Evolutionary conservation across 1,140 invertebrate genomes (phyloP).

Genomic region (Listronotus oregonensis): DNA sequence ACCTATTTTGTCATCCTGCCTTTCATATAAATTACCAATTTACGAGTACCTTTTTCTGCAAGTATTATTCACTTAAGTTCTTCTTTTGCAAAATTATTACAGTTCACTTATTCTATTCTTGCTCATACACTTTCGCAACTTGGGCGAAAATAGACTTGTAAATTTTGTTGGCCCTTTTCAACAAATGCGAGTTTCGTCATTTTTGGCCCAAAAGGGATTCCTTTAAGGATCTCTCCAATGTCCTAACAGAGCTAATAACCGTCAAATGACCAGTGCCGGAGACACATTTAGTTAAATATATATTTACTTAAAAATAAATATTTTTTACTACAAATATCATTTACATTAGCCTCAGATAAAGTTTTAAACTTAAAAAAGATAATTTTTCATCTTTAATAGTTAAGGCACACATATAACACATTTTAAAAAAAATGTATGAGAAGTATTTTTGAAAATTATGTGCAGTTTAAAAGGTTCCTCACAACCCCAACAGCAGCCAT

Average conservation of each 20-base stretch:
- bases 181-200: constrained; percentile 10
- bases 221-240: constrained; percentile 18
- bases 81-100: not conserved
- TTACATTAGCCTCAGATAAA: too few relatives aligned
- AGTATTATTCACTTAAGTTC: too few relatives aligned
- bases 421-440: too few relatives aligned
- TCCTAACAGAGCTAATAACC: constrained; percentile 12
- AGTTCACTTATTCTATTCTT: not conserved
- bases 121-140: not conserved
- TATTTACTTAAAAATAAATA: not conserved
- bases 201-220: constrained; percentile 6
- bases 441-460: too few relatives aligned
- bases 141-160: constrained; percentile 17
- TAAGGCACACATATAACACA: too few relatives aligned
- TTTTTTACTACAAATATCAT: not conserved
- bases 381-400: too few relatives aligned
- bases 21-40: too few relatives aligned
- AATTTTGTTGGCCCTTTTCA: constrained; percentile 7
- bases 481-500: too few relatives aligned
- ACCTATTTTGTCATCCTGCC: too few relatives aligned
- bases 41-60: too few relatives aligned
- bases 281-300: not conserved
- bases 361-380: too few relatives aligned
- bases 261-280: not conserved
- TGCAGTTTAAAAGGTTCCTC: too few relatives aligned